Percentiles rank a stretch among this genome's conserved stretches.
Evolutionary conservation across 2,888 invertebrate species (phyloP).

Genomic region (Muscina levida): DNA sequence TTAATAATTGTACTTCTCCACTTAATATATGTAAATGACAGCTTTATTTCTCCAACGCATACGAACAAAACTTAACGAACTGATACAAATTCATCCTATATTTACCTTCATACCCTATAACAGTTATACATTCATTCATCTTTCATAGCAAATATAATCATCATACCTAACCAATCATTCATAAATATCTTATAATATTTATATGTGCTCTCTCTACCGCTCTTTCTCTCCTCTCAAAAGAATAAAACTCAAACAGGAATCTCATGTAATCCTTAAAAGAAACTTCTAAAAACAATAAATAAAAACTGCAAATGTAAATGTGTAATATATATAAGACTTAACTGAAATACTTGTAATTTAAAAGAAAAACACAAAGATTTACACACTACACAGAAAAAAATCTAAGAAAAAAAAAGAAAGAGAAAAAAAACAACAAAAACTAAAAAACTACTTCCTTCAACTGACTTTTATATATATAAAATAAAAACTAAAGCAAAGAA

Average conservation of each 20-base stretch:
- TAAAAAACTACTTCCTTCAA: conserved; percentile 63
- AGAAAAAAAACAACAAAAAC: conserved; percentile 44
- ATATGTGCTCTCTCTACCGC: not conserved
- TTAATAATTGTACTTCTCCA: too few relatives aligned
- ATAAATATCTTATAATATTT: conserved; percentile 20
- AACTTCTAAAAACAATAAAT: too few relatives aligned
- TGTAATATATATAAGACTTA: conserved; percentile 47
- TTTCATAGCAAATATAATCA: conserved; percentile 25
- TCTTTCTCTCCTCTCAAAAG: conserved; percentile 13
- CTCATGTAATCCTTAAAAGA: conserved; percentile 36
- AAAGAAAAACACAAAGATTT: conserved; percentile 31
- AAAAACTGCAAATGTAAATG: conserved; percentile 57
- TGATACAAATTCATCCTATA: not conserved
- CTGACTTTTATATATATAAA: conserved; percentile 58
- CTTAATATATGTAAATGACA: conserved; percentile 32
- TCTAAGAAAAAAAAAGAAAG: conserved; percentile 5
- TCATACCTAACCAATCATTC: not conserved
- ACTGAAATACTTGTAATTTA: too few relatives aligned
- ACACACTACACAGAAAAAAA: conserved; percentile 11
- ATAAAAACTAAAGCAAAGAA: conserved; percentile 31
- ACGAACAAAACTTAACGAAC: conserved; percentile 1
- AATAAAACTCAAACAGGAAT: conserved; percentile 18
- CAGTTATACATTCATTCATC: conserved; percentile 17
- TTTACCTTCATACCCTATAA: not conserved
- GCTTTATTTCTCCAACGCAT: conserved; percentile 12